Percentiles rank a stretch among this genome's conserved stretches.
Conservation (phyloP, 2,888 invertebrate genomes). For the Lithodes maja region DNA sequence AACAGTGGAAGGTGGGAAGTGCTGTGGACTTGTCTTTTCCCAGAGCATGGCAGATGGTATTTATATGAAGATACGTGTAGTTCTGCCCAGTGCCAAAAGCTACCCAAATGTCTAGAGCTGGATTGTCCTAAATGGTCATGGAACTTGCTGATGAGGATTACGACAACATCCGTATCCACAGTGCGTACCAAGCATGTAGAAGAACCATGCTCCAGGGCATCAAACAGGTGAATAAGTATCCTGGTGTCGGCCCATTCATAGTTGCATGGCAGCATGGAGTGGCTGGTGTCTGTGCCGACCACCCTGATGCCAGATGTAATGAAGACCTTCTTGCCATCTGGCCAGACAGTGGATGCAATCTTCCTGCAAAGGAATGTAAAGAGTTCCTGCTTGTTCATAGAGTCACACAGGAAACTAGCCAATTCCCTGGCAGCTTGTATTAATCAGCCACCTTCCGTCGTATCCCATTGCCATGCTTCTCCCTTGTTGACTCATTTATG, state of each 20-base stretch:
- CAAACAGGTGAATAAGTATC: neutral
- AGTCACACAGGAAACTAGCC: neutral
- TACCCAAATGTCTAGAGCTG: conserved; percentile 9
- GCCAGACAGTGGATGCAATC: neutral
- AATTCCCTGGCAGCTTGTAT: conserved; percentile 25
- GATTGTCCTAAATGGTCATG: neutral
- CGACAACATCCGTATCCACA: conserved; percentile 26
- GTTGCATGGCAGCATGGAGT: neutral
- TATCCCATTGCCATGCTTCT: conserved; percentile 7
- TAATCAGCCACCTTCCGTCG: neutral
- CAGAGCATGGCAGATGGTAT: neutral
- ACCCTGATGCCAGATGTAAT: conserved; percentile 10
- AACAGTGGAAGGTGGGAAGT: neutral
- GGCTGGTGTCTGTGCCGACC: conserved; percentile 4
- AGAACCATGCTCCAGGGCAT: neutral
- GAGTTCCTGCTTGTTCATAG: neutral
- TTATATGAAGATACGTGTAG: neutral
- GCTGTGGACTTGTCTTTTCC: conserved; percentile 4
- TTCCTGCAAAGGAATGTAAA: conserved; percentile 13
- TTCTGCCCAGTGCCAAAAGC: conserved; percentile 6
- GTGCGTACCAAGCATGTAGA: conserved; percentile 15
- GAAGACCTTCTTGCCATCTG: conserved; percentile 22
- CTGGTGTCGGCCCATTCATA: conserved; percentile 5
- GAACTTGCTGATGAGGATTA: conserved; percentile 31
- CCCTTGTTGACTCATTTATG: conserved; percentile 13